Evolutionary conservation across 2,888 invertebrate genomes (phyloP).

Genomic region (Drosophila merina): DNA sequence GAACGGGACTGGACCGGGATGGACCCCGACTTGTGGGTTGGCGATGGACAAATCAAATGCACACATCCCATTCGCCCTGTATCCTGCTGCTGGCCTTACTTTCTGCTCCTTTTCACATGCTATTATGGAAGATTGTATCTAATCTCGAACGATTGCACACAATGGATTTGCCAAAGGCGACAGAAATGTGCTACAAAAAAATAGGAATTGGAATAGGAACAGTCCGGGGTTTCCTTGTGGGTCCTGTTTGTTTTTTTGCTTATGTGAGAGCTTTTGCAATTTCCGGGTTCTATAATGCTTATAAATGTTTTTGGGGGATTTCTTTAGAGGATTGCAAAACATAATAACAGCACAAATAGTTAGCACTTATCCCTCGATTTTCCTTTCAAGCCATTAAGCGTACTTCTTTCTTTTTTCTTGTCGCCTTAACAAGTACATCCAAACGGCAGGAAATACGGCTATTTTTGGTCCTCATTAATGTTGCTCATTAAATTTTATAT

Average conservation of each 20-base stretch:
- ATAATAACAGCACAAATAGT: conserved; percentile 53
- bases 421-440: conserved; percentile 1
- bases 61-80: conserved; percentile 22
- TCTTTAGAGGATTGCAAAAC: conserved; percentile 65
- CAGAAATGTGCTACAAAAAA: conserved; percentile 42
- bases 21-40: not conserved
- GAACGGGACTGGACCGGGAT: not conserved
- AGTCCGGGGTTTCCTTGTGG: conserved; percentile 17
- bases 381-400: conserved; percentile 18
- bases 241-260: conserved; percentile 14
- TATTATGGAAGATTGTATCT: conserved; percentile 78
- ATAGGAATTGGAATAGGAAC: not conserved
- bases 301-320: conserved; percentile 72
- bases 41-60: conserved; percentile 58
- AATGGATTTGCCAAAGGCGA: conserved; percentile 74
- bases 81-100: not conserved
- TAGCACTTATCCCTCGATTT: conserved; percentile 24
- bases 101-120: conserved; percentile 38
- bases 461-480: conserved; percentile 70
- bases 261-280: conserved; percentile 63
- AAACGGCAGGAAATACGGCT: conserved; percentile 27
- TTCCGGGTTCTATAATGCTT: conserved; percentile 71
- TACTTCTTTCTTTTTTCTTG: conserved; percentile 1
- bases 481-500: conserved; percentile 71
- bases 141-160: conserved; percentile 77